Evolutionary conservation across 2,113 vertebrate genomes (phyloP).

Genomic region (Pan paniscus): DNA sequence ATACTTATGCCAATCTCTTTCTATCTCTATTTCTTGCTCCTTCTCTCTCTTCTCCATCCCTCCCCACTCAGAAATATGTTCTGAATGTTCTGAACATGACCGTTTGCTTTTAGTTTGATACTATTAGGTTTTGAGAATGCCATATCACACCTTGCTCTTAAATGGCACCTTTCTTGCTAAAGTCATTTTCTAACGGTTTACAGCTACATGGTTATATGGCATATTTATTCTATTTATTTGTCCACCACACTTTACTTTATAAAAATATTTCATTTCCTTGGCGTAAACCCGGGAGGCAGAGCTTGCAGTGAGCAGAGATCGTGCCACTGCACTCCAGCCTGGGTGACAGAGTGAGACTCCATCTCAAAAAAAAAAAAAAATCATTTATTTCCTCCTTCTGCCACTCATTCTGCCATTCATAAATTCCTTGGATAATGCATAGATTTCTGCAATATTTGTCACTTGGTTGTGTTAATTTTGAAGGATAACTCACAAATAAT

Average conservation of each 20-base stretch:
- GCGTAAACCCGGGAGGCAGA: no score
- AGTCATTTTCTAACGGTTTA: neutral
- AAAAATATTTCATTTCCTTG: neutral
- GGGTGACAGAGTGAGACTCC: no score
- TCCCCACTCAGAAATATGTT: neutral
- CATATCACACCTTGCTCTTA: neutral
- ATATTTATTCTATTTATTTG: neutral
- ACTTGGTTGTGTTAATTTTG: neutral
- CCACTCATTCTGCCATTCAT: neutral
- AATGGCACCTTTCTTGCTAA: neutral
- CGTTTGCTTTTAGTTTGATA: neutral
- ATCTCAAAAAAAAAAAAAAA: no score
- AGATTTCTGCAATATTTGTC: neutral
- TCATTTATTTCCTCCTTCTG: neutral
- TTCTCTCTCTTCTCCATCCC: neutral
- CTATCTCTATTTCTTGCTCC: neutral
- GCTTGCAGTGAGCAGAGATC: no score
- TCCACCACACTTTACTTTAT: neutral
- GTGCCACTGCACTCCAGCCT: no score
- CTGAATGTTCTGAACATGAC: neutral
- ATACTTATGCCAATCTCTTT: neutral
- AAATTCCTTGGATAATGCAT: neutral
- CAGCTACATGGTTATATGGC: neutral
- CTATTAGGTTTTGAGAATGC: neutral
- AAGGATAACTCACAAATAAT: neutral